Evolutionary conservation across 2,888 invertebrate species (phyloP), one percentile per base, ranked within the genome.

Genomic region (Morinoia aosen): DNA sequence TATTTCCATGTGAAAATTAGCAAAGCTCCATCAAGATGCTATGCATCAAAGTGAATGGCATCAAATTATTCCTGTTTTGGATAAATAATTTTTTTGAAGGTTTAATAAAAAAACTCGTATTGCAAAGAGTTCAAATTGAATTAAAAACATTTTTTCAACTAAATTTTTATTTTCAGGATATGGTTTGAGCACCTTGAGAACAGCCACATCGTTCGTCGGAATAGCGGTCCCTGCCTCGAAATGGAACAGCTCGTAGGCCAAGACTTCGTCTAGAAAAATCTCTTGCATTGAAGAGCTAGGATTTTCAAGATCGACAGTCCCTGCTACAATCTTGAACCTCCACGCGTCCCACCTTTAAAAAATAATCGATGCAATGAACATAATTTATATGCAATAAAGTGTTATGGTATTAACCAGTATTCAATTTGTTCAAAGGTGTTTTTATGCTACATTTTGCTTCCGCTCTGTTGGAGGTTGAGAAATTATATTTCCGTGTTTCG

Each of bases 151-250:
- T 48, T 48, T 48, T 48, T 48, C 48, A 48, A 48, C 5, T 48
- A 4, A 48, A 48, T 2, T 48, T 48, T 4, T 48, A 48, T 48
- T 48, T 48, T 48, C 48, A 48, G 48, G 76, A 33, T 33, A 76
- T 76, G 2, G 76, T 33, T 76, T 33, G 57, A 19, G 11, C 57
- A 95, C 95, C 95, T 90, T 95, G 57, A 95, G 95, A 16, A 95
- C 48, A 40, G 95, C 95, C 39, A 95, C 91, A 40, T 95, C 95
- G 64, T 95, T 95, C 58, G 90, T 95, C 8, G 95, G 95, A 19
- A 95, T 95, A 33, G 95, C 95, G 40, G 95, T 61, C 40, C 91
- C 61, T 12, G 16, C 88, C 12, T 94, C 88, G 58, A 94, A 95
- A 56, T 95, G 90, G 91, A 95, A 95, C 25, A 95, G 95, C 5